Conservation (phyloP, 2,797 vertebrate species). For the Sylvia borin region DNA sequence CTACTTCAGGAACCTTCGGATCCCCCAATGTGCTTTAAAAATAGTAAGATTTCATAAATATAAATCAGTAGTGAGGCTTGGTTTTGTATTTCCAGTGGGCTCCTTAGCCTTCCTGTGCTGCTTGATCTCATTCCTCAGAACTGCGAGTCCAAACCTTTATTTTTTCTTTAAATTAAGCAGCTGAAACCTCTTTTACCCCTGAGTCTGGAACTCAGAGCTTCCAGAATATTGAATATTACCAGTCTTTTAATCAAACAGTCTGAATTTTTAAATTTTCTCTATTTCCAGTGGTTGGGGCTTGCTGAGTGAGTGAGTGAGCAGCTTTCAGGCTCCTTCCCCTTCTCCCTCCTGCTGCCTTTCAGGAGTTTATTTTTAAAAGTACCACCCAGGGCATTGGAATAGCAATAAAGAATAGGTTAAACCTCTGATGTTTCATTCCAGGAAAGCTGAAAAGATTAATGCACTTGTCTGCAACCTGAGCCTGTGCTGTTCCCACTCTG, state of each 20-base stretch:
- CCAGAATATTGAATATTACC: background rate
- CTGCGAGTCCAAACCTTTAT: background rate
- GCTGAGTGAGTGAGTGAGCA: background rate
- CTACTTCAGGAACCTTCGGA: background rate
- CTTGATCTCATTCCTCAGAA: background rate
- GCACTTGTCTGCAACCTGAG: conserved; percentile 34
- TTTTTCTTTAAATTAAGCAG: background rate
- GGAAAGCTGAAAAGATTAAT: conserved; percentile 57
- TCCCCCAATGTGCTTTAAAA: background rate
- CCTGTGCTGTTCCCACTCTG: conserved; percentile 30
- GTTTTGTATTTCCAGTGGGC: background rate
- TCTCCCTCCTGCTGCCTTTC: background rate
- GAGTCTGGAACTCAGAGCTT: background rate
- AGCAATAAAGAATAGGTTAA: conserved; percentile 51
- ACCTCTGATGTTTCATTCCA: conserved; percentile 43
- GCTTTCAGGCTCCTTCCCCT: background rate
- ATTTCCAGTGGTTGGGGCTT: background rate
- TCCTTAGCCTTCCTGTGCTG: background rate
- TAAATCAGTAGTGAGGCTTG: background rate
- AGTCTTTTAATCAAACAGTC: background rate
- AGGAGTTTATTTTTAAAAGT: conserved; percentile 60
- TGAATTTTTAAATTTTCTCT: background rate
- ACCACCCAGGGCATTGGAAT: conserved; percentile 41
- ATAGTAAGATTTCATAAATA: background rate
- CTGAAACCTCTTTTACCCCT: background rate